Evolutionary conservation across 2,888 invertebrate genomes (phyloP), one percentile per base, ranked within the genome.

Genomic region (Euclidia mi): DNA sequence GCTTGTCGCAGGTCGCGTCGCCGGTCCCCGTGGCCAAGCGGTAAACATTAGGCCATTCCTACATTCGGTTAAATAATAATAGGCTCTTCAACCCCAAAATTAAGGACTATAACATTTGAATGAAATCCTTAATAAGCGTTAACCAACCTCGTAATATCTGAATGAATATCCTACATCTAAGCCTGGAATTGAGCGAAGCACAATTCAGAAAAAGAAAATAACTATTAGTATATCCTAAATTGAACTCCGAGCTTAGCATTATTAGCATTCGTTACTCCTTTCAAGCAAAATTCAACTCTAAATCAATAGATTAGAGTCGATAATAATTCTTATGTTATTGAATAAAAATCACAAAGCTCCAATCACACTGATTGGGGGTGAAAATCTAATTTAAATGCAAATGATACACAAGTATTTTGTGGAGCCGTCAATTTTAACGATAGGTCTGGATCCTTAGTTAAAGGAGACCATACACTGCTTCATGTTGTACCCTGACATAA

Each of bases 381-480:
- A 66, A 67, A 73, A 75, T 78, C 70, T 79, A 78, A 85, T 85
- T 80, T 79, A 66, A 73, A 82, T 84, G 82, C 66, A 77, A 82
- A 85, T 82, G 47, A 66, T 49, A 65, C 35, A 52, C 35, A 52
- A 45, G 45, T 34, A 44, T 29, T 44, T 45, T 41, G 43, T 7
- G 9, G 11, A 10, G 32, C 46, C 42, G 6, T 57, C 15, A 37
- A 44, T 56, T 55, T 61, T 47, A 53, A 62, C 10, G 42, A 12
- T 7, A 10, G 15, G 7, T 12, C 15, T n/a, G 9, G 11, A 40
- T 29, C 10, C 31, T 44, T 57, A 41, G 57, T 61, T 50, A 62
- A 56, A 42, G 29, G 37, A 20, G 25, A 1, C 28, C 9, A 11
- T 31, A 46, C 25, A 43, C 29, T 10, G 37, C 31, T n/a, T 37